phyloP scores from a whole-genome alignment of 2,888 invertebrate species.

The Pyrocoelia pectoralis region DNA sequence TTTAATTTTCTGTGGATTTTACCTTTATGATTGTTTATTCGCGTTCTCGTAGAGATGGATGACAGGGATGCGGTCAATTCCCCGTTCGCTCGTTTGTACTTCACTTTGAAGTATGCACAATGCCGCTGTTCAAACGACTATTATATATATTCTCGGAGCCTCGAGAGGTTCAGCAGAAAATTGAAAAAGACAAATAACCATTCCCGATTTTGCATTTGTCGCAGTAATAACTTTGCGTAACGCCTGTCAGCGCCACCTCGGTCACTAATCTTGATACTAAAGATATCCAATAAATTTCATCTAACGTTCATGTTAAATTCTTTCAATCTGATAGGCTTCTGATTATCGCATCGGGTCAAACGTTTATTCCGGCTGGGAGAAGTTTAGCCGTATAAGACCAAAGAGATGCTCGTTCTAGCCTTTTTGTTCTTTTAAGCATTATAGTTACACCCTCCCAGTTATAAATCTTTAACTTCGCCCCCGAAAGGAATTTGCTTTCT shows the following conservation, averaged over 20 bases:
- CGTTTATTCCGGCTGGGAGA: conserved; percentile 17
- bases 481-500: conserved; percentile 10
- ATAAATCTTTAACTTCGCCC: conserved; percentile 17
- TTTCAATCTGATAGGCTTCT: conserved; percentile 26
- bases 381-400: conserved; percentile 13
- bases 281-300: background rate
- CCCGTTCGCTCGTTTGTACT: conserved; percentile 49
- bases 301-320: background rate
- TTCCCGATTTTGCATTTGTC: conserved; percentile 14
- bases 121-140: conserved; percentile 46
- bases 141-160: conserved; percentile 43
- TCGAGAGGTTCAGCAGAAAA: conserved; percentile 42
- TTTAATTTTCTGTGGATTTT: conserved; percentile 36
- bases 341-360: conserved; percentile 21
- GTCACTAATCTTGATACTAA: background rate
- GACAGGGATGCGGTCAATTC: conserved; percentile 45
- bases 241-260: background rate
- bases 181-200: conserved; percentile 39
- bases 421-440: conserved; percentile 19
- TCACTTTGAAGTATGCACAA: conserved; percentile 52
- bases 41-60: conserved; percentile 43
- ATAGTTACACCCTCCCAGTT: conserved; percentile 16
- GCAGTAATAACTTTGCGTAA: background rate
- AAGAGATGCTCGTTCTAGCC: conserved; percentile 6
- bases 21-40: conserved; percentile 46